Percentiles rank a stretch among this genome's conserved stretches.
phyloP scores from a whole-genome alignment of 2,888 invertebrate genomes.

The Pasiphila rectangulata region DNA sequence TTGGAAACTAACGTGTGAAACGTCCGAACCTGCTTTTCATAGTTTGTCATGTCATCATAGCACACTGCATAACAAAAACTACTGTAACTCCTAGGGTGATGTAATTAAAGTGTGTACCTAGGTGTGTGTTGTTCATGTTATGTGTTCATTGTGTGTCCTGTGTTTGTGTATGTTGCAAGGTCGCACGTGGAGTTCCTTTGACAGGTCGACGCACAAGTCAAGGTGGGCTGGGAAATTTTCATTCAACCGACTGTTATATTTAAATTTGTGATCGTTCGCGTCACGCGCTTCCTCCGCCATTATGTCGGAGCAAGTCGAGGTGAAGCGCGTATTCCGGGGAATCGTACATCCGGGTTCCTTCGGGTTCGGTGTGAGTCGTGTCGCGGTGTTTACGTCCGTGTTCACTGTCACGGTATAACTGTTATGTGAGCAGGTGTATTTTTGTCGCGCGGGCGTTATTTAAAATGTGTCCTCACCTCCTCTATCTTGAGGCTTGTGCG shows the following conservation, averaged over 20 bases:
- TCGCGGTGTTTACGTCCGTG: conserved; percentile 67
- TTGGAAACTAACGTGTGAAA: conserved; percentile 22
- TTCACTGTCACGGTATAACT: conserved; percentile 75
- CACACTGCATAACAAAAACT: conserved; percentile 34
- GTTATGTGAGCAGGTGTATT: conserved; percentile 72
- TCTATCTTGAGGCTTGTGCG: conserved; percentile 86
- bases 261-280: conserved; percentile 64
- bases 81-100: conserved; percentile 30
- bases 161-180: conserved; percentile 70
- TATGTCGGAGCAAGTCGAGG: conserved; percentile 7
- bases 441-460: conserved; percentile 64
- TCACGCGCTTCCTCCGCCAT: conserved; percentile 59
- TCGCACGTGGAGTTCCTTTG: conserved; percentile 66
- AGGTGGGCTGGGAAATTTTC: conserved; percentile 73
- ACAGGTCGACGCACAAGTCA: conserved; percentile 77
- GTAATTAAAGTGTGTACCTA: conserved; percentile 55
- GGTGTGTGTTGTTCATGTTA: conserved; percentile 39
- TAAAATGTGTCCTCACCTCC: conserved; percentile 83
- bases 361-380: conserved; percentile 23
- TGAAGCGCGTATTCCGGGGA: conserved; percentile 52
- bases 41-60: no score
- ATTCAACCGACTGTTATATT: conserved; percentile 75
- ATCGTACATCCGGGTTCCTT: conserved; percentile 54
- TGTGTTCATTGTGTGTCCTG: conserved; percentile 41
- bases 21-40: conserved; percentile 33